These are phyloP conservation scores for Cataglyphis altisquamis DNA, from an alignment of 2,888 invertebrate genomes.

Conservation along the genomic window DNA sequence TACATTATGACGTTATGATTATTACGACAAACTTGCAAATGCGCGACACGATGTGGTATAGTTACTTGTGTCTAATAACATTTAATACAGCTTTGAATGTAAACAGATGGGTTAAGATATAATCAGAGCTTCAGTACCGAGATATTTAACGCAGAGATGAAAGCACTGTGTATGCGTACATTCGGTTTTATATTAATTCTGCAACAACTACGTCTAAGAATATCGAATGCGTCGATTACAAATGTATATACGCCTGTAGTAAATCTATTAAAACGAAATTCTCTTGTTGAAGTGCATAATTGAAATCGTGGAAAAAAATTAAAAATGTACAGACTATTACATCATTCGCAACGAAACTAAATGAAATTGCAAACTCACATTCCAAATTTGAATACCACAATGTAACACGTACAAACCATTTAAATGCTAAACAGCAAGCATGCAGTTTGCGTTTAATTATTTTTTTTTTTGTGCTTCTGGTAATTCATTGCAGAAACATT, in stretches of 20 bases:
- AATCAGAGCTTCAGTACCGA: constrained; percentile 21
- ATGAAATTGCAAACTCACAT: constrained; percentile 23
- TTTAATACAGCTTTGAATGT: constrained; percentile 26
- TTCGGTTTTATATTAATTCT: background rate
- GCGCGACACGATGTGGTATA: background rate
- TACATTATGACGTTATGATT: background rate
- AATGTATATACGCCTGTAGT: background rate
- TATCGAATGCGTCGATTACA: constrained; percentile 13
- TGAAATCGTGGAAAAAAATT: background rate
- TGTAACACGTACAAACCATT: constrained; percentile 29
- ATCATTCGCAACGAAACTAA: constrained; percentile 7
- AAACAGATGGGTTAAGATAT: constrained; percentile 16
- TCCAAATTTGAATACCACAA: constrained; percentile 29
- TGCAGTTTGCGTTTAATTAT: constrained; percentile 34
- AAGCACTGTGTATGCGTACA: background rate
- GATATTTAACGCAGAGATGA: constrained; percentile 22
- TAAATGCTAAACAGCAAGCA: constrained; percentile 50
- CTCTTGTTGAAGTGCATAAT: background rate
- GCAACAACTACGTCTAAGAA: constrained; percentile 14
- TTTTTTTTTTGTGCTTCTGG: constrained; percentile 22
- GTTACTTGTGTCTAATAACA: constrained; percentile 4
- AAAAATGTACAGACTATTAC: background rate
- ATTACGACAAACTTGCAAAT: background rate
- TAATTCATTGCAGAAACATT: constrained; percentile 46
- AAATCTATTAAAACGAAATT: constrained; percentile 13